Conservation (phyloP, 2,113 vertebrate species). For the Grantiella picta region DNA sequence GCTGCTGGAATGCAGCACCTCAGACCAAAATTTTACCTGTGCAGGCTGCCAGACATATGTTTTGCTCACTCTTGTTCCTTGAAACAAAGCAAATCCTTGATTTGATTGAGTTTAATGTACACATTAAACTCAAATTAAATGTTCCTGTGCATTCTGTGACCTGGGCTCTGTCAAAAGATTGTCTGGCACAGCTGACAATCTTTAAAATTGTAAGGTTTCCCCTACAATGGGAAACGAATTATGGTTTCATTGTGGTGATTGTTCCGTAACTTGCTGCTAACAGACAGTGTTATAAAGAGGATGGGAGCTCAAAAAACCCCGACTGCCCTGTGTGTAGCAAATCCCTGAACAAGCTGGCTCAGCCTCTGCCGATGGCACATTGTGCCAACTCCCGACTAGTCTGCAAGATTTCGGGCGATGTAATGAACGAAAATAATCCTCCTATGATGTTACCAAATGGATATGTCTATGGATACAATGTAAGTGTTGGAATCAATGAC, state of each 20-base stretch:
- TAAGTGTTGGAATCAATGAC: conserved; percentile 68
- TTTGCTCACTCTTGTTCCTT: background rate
- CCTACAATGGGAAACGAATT: background rate
- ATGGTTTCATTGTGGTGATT: background rate
- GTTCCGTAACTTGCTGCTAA: conserved; percentile 64
- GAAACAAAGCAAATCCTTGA: background rate
- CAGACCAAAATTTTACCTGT: background rate
- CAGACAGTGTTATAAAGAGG: conserved; percentile 99
- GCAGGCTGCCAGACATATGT: background rate
- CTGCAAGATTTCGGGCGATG: conserved; percentile 98
- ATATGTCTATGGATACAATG: conserved; percentile 98
- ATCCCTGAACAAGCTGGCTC: conserved; percentile 96
- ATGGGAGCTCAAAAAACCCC: conserved; percentile 95
- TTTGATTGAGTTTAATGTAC: background rate
- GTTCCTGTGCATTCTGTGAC: background rate
- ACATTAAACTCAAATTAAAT: background rate
- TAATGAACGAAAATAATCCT: conserved; percentile 99
- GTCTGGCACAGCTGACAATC: background rate
- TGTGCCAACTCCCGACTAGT: conserved; percentile 98
- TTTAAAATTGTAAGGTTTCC: background rate
- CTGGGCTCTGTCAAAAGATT: background rate
- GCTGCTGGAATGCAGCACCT: background rate
- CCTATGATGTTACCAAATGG: conserved; percentile 99
- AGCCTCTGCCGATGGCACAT: conserved; percentile 97
- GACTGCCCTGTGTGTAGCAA: conserved; percentile 99